These are phyloP conservation scores for human DNA, from an alignment of 2,113 vertebrate genomes.

Conservation along the genomic window GRCh38 chr3:2760501-2761000, in stretches of 20 bases:
- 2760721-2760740: not conserved
- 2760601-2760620: not conserved
- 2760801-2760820: not conserved
- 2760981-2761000: not conserved
- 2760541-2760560: not conserved
- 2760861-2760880: not conserved
- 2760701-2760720: not conserved
- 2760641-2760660: not conserved
- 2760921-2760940: not conserved
- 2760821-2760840: not conserved
- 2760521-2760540: no score
- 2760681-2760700: not conserved
- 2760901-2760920: not conserved
- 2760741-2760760: not conserved
- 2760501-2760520: not conserved
- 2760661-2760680: not conserved
- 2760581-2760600: not conserved
- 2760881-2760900: not conserved
- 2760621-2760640: not conserved
- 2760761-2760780: not conserved
- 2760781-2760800: not conserved
- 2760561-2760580: not conserved
- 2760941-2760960: not conserved
- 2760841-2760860: not conserved
- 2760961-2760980: not conserved